Base-by-base conservation (phyloP, 2,113 vertebrate genomes). In the Toxotes jaculatrix region DNA sequence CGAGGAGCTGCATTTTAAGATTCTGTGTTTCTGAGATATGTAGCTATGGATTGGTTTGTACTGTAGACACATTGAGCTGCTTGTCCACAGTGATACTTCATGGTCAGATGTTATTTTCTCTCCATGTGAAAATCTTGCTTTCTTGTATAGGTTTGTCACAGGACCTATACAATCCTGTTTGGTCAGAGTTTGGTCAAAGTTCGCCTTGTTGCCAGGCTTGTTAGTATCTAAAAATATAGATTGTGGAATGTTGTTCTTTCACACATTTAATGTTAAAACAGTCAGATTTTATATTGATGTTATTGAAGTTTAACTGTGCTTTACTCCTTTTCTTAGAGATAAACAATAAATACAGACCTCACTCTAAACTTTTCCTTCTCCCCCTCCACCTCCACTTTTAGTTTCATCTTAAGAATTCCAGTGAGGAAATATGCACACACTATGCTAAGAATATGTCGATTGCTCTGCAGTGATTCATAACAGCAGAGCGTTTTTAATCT, bases 391-490 rank as follows among this genome's bases (percentile, higher is more conserved):
- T 70, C 67, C 65, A 56, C 27, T 34, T 74, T 61, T 12, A 0
- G 59, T 64, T 66, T 64, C 38, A 74, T 87, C 45, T 55, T n/a
- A n/a, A 56, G 40, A 45, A 56, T 43, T 32, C 36, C 36, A 79
- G 8, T 40, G 47, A 40, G 47, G 9, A 83, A 77, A 85, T 69
- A 82, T 57, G 66, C 66, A 68, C 7, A 27, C 27, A 11, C 7
- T 61, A 56, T 56, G 9, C 45, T 71, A 11, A 72, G 60, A 75
- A 77, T 85, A 59, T 45, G 42, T 27, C 43, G 76, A 61, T 67
- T 34, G 23, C 45, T 76, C 27, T 49, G 61, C 74, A n/a, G 78
- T 84, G 78, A 91, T 84, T 89, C 79, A 81, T 67, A 67, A 36
- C 36, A 74, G 75, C 34, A 3, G 47, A 80, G 70, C 63, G 7